These are phyloP conservation scores for Atrichornis clamosus DNA, from an alignment of 2,113 vertebrate genomes.

Conservation along the genomic window DNA sequence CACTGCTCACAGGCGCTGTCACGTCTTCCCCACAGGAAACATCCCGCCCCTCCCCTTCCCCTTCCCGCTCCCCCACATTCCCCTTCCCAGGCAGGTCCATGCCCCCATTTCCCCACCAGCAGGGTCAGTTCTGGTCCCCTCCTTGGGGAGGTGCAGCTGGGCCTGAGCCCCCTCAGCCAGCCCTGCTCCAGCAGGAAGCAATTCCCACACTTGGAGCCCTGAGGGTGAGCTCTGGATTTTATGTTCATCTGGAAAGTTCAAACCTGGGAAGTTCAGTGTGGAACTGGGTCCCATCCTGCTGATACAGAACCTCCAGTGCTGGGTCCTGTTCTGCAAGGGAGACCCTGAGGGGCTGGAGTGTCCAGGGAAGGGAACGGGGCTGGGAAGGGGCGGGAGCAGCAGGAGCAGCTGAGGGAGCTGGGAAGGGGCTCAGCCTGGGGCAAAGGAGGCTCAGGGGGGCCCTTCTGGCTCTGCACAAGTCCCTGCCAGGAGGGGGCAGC, in stretches of 20 bases:
- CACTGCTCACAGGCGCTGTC: accelerated
- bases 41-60: neutral
- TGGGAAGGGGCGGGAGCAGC: neutral
- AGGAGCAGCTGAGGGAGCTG: neutral
- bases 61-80: too few species aligned
- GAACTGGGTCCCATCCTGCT: accelerated
- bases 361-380: neutral
- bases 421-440: neutral
- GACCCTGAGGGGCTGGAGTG: neutral
- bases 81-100: neutral
- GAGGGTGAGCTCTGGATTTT: accelerated
- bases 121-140: neutral
- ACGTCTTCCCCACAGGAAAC: accelerated
- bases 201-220: neutral
- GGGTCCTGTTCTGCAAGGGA: neutral
- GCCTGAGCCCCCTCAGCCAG: neutral
- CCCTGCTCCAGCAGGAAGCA: neutral
- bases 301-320: neutral
- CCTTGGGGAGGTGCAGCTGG: neutral
- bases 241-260: neutral
- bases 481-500: neutral
- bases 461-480: neutral
- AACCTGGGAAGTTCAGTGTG: neutral
- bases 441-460: neutral
- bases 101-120: neutral